phyloP scores from a whole-genome alignment of 2,113 vertebrate genomes.

The Stercorarius parasiticus region DNA sequence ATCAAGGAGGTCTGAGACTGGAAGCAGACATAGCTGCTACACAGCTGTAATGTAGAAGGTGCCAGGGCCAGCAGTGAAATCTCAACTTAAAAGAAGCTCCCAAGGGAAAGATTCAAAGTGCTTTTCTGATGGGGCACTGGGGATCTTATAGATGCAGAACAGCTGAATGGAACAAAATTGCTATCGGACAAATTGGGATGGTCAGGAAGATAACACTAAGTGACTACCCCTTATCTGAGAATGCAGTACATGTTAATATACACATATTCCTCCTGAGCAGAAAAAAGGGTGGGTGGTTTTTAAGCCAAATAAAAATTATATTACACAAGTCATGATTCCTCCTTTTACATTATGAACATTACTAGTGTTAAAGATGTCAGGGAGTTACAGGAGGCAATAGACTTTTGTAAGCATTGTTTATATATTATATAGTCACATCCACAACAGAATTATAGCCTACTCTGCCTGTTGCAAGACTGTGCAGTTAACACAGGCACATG shows the following conservation, averaged over 20 bases:
- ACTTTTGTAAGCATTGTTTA: background rate
- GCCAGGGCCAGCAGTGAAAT: background rate
- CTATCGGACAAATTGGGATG: background rate
- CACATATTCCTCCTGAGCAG: background rate
- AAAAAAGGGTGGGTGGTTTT: background rate
- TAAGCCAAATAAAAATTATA: background rate
- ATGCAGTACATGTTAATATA: background rate
- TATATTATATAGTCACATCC: background rate
- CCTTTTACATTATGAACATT: background rate
- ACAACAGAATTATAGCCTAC: background rate
- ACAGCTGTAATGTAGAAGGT: background rate
- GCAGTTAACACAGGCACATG: background rate
- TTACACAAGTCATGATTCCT: background rate
- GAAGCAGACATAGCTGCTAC: background rate
- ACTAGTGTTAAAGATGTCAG: background rate
- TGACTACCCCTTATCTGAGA: background rate
- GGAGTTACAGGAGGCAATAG: background rate
- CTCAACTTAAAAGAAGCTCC: background rate
- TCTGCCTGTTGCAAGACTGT: background rate
- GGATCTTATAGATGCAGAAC: background rate
- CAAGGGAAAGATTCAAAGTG: background rate
- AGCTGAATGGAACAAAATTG: background rate
- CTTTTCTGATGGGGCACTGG: background rate
- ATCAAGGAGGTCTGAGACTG: background rate
- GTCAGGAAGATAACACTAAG: background rate